Evolutionary conservation across 2,113 vertebrate species (phyloP).

Genomic region (Mastomys natalensis): DNA sequence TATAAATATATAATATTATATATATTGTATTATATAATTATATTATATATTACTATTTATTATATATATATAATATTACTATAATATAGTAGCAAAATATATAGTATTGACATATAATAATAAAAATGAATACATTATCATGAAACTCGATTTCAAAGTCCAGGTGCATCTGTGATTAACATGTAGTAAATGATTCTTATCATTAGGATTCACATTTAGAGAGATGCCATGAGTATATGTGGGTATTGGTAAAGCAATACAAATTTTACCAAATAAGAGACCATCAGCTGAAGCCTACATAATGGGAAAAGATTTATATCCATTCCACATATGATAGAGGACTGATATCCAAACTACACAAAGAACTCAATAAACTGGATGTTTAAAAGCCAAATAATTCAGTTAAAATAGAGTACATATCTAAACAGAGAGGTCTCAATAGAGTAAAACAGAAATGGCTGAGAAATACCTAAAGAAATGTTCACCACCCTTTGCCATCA

Average conservation of each 20-base stretch:
- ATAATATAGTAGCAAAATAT: not conserved
- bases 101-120: too few species aligned
- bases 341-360: not conserved
- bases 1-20: too few species aligned
- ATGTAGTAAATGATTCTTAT: not conserved
- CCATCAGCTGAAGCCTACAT: not conserved
- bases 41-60: too few species aligned
- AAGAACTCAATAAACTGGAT: not conserved
- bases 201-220: not conserved
- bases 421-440: not conserved
- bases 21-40: too few species aligned
- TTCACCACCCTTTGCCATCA: not conserved
- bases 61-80: too few species aligned
- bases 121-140: not conserved
- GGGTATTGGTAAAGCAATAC: not conserved
- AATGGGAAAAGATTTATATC: not conserved
- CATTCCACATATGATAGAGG: too few species aligned
- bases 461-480: not conserved
- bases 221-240: too few species aligned
- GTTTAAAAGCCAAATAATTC: not conserved
- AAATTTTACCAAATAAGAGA: not conserved
- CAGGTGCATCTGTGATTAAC: too few species aligned
- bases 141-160: not conserved
- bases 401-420: not conserved
- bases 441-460: not conserved